Percentiles rank a stretch among this genome's conserved stretches.
phyloP scores from a whole-genome alignment of 1,140 invertebrate genomes.

The Periplaneta americana region DNA sequence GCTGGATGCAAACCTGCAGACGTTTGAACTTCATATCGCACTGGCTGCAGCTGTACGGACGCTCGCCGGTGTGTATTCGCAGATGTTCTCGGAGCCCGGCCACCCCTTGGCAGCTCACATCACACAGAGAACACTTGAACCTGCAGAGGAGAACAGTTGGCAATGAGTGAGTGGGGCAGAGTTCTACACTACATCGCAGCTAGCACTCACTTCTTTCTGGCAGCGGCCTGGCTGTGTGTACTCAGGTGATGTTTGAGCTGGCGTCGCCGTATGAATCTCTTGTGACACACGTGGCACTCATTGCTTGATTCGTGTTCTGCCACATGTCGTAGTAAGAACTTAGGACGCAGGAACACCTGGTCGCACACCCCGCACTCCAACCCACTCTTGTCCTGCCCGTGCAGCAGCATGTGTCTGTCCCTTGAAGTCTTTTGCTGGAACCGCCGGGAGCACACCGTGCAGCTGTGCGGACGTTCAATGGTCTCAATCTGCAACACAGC shows the following conservation, averaged over 20 bases:
- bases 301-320: background rate
- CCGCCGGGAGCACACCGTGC: background rate
- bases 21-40: conserved; percentile 12
- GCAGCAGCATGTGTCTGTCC: background rate
- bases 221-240: background rate
- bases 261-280: background rate
- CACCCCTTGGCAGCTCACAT: background rate
- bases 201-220: background rate
- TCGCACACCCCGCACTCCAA: conserved; percentile 6
- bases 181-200: background rate
- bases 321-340: conserved; percentile 9
- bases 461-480: background rate
- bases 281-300: background rate
- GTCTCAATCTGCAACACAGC: background rate
- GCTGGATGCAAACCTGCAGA: too few relatives aligned
- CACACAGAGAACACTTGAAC: conserved; percentile 7
- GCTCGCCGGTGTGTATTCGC: conserved; percentile 7
- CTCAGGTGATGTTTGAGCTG: background rate
- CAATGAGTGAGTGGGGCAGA: background rate
- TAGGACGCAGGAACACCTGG: conserved; percentile 10
- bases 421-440: background rate
- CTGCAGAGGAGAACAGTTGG: background rate
- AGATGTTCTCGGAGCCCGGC: conserved; percentile 3
- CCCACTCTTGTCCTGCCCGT: background rate
- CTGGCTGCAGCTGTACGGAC: conserved; percentile 7